Percentiles rank a stretch among this genome's conserved stretches.
These are phyloP conservation scores for Propithecus coquereli DNA, from an alignment of 2,113 vertebrate genomes.

Conservation along the genomic window DNA sequence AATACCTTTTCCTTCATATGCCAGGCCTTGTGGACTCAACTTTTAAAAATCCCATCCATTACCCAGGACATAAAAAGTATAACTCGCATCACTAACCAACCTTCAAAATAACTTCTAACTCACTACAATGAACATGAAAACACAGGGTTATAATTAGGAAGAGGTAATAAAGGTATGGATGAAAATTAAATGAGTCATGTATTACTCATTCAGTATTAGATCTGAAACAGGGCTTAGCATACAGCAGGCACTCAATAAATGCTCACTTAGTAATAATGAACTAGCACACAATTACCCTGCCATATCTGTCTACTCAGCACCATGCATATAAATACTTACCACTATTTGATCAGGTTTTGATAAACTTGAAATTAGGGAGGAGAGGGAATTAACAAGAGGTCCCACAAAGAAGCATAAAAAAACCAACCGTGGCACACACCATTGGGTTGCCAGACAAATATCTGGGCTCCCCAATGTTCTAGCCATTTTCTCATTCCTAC, in stretches of 20 bases:
- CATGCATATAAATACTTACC: neutral
- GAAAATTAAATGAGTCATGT: neutral
- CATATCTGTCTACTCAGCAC: neutral
- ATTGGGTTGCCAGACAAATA: neutral
- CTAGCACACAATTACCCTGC: neutral
- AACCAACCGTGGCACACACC: neutral
- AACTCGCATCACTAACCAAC: neutral
- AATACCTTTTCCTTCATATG: neutral
- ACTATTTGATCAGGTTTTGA: neutral
- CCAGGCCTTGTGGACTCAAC: neutral
- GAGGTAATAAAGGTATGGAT: neutral
- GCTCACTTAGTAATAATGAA: neutral
- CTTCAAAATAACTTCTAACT: slow-evolving; percentile 13
- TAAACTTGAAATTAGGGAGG: neutral
- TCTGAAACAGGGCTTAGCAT: neutral
- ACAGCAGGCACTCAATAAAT: neutral
- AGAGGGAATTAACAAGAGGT: neutral
- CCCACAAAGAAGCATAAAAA: neutral
- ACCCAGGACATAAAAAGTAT: neutral
- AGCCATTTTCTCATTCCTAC: neutral
- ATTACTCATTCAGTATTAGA: neutral
- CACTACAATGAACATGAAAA: neutral
- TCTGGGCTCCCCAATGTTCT: neutral
- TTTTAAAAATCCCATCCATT: slow-evolving; percentile 18
- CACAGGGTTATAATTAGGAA: neutral